A percentile compares a stretch with the other conserved stretches of the same genome.
These are phyloP conservation scores for Cryptophagus acutangulus DNA, from an alignment of 2,888 invertebrate species.

Conservation along the genomic window DNA sequence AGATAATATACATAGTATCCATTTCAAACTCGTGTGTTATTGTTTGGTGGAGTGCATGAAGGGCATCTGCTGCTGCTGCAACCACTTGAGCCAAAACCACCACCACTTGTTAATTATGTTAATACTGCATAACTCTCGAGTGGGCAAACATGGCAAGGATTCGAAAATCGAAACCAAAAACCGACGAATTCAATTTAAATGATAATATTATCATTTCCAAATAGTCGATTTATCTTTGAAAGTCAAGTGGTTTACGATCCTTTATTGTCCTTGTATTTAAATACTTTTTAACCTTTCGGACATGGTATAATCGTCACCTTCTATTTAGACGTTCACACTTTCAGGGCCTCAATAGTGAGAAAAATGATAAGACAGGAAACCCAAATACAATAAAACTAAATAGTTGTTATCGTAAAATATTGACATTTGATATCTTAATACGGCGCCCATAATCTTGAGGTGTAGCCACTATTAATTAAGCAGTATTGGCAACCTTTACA, in stretches of 20 bases:
- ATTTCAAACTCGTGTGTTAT: slow-evolving; percentile 30
- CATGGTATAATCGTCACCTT: slow-evolving; percentile 29
- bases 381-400: slow-evolving; percentile 12
- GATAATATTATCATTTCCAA: no score
- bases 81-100: slow-evolving; percentile 27
- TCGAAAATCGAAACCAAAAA: no score
- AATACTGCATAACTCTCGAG: slow-evolving; percentile 21
- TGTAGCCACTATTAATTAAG: slow-evolving; percentile 32
- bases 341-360: slow-evolving; percentile 18
- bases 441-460: slow-evolving; percentile 31
- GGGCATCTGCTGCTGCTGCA: slow-evolving; percentile 30
- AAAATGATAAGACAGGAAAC: slow-evolving; percentile 18
- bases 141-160: slow-evolving; percentile 26
- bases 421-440: slow-evolving; percentile 32
- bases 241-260: slow-evolving; percentile 22
- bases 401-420: slow-evolving; percentile 20
- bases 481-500: slow-evolving; percentile 12
- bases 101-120: slow-evolving; percentile 29
- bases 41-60: slow-evolving; percentile 26
- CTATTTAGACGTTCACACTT: slow-evolving; percentile 29
- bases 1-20: slow-evolving; percentile 24
- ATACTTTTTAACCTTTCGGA: slow-evolving; percentile 28
- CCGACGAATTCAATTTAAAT: no score
- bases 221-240: no score
- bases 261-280: no score